Base-by-base conservation (phyloP, 1,140 invertebrate species). In the Ditylenchus dipsaci region DNA sequence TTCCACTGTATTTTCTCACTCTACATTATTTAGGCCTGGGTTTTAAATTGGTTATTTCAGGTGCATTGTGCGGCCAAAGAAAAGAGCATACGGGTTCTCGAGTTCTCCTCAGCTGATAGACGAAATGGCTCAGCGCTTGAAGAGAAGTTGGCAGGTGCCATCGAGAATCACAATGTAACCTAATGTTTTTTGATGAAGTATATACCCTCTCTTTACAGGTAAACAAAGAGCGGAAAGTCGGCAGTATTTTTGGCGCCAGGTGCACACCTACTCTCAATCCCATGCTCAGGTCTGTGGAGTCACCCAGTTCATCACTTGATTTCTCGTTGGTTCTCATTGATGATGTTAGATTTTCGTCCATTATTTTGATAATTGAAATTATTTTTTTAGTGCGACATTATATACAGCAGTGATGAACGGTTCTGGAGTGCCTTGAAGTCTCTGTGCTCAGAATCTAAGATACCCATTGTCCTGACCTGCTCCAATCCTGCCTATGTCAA, bases 1-100 rank as follows among this genome's bases (percentile, higher is more conserved):
- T 61, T 61, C 59, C n/a, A 21, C 59, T 19, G 59, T 61, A 61
- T 21, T 21, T 33, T 53, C 1, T 61, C 8, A 7, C 8, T 21
- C 3, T 30, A 27, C 3, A 13, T 61, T 5, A 5, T 26, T 61
- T 19, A 38, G 3, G 33, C 33, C 11, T 38, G 3, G 11, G 33
- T n/a, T n/a, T n/a, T 7, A 61, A 61, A 61, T 61, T 61, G 26
- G 23, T 61, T 59, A 59, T 15, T 26, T 43, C 13, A 61, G 59
- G 29, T 61, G n/a, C 29, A 61, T 61, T 61, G 59, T 30, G 59
- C 59, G 19, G 59, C 59, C 17, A 30, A 21, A 29, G n/a, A 61
- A 21, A 21, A 26, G 5, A 43, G 26, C 13, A 30, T 30, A 29
- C 19, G 59, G 3, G 29, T 61, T 19, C 3, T 61, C 13, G 59